phyloP scores from a whole-genome alignment of 1,140 invertebrate species.

The Drosophila cardini region DNA sequence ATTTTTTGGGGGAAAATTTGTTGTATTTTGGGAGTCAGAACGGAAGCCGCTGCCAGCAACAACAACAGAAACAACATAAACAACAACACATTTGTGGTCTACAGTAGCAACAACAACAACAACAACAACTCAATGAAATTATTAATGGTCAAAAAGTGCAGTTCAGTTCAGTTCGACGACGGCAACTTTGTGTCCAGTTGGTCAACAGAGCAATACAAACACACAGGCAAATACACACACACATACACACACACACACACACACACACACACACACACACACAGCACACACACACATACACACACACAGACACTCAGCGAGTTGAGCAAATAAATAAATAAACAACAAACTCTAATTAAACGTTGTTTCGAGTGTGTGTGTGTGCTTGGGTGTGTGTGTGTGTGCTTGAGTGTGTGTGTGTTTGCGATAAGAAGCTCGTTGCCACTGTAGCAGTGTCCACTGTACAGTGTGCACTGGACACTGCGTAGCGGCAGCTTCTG shows the following conservation, averaged over 20 bases:
- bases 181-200: conserved; percentile 44
- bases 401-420: no score
- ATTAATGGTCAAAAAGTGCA: conserved; percentile 78
- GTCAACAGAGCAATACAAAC: conserved; percentile 25
- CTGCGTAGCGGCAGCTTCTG: no score
- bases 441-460: background rate
- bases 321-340: conserved; percentile 68
- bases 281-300: conserved; percentile 14
- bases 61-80: conserved; percentile 10
- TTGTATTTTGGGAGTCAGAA: conserved; percentile 31
- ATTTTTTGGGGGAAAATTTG: conserved; percentile 2
- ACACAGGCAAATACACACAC: background rate
- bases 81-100: conserved; percentile 20
- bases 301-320: conserved; percentile 5
- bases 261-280: conserved; percentile 17
- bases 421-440: conserved; percentile 62
- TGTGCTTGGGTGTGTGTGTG: conserved; percentile 20
- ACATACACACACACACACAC: conserved; percentile 19
- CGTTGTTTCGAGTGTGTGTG: conserved; percentile 61
- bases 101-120: conserved; percentile 15
- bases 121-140: conserved; percentile 70
- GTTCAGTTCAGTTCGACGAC: conserved; percentile 16
- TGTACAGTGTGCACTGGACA: background rate
- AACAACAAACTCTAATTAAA: conserved; percentile 82
- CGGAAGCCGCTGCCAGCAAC: conserved; percentile 61